phyloP scores from a whole-genome alignment of 1,140 invertebrate species.

The Drosophila lacertosa region DNA sequence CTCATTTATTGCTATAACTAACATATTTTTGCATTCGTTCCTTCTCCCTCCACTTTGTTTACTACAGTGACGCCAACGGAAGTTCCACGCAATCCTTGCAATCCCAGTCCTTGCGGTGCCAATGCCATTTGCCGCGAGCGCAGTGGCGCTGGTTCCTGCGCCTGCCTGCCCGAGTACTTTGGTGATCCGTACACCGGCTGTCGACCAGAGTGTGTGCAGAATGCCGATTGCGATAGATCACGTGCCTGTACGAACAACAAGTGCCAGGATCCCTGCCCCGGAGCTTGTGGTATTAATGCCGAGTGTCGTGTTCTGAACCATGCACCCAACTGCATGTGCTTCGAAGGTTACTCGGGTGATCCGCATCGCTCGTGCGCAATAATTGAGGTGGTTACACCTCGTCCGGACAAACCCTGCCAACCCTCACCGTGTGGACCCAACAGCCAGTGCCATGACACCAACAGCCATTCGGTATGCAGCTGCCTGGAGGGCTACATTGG shows the following conservation, averaged over 20 bases:
- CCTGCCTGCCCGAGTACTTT: constrained; percentile 89
- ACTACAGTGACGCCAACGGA: constrained; percentile 79
- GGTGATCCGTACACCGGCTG: constrained; percentile 90
- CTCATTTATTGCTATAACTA: constrained; percentile 12
- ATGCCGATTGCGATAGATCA: constrained; percentile 88
- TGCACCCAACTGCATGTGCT: constrained; percentile 90
- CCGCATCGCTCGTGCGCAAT: constrained; percentile 84
- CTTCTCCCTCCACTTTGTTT: not conserved
- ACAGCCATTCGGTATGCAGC: constrained; percentile 92
- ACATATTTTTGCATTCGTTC: constrained; percentile 8
- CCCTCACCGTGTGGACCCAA: constrained; percentile 93
- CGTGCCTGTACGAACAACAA: constrained; percentile 89
- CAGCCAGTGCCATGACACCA: constrained; percentile 86
- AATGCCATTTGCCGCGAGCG: constrained; percentile 91
- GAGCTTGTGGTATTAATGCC: constrained; percentile 88
- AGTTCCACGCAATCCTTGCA: constrained; percentile 86
- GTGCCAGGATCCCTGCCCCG: constrained; percentile 89
- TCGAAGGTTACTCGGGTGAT: constrained; percentile 90
- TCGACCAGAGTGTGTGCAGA: constrained; percentile 90
- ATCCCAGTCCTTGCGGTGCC: constrained; percentile 91
- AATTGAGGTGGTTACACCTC: constrained; percentile 76
- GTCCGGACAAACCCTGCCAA: constrained; percentile 87
- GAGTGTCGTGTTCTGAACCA: constrained; percentile 89
- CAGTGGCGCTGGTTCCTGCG: constrained; percentile 90
- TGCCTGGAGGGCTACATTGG: constrained; percentile 91